Conservation (phyloP, 2,113 vertebrate species). For the Tor tambroides region DNA sequence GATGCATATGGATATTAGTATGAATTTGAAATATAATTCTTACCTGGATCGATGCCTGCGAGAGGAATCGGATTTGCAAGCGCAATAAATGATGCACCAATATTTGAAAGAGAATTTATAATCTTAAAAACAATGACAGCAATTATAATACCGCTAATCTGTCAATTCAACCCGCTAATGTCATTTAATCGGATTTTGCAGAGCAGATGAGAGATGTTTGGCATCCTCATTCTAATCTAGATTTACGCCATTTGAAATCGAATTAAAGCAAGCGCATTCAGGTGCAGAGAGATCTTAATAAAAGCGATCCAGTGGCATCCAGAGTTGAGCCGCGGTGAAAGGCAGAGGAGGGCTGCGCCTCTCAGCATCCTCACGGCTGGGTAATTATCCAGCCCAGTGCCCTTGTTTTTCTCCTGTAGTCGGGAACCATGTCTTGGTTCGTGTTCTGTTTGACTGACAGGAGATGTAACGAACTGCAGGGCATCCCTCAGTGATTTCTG, state of each 20-base stretch:
- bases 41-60: slow-evolving; percentile 5
- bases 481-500: background rate
- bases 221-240: background rate
- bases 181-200: background rate
- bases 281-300: background rate
- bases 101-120: background rate
- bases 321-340: background rate
- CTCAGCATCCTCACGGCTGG: slow-evolving; percentile 33
- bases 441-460: slow-evolving; percentile 38
- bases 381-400: slow-evolving; percentile 45
- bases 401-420: slow-evolving; percentile 57
- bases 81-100: background rate
- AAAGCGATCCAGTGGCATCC: background rate
- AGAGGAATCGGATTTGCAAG: background rate
- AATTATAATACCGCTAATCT: background rate
- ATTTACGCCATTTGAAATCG: background rate
- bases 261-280: background rate
- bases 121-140: background rate
- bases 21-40: background rate
- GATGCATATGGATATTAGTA: background rate
- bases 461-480: slow-evolving; percentile 10
- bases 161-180: background rate
- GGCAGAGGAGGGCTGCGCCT: slow-evolving; percentile 24
- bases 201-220: background rate
- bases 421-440: slow-evolving; percentile 26